Conservation (phyloP, 2,888 invertebrate species). For the Hirtodrosophila duncani region DNA sequence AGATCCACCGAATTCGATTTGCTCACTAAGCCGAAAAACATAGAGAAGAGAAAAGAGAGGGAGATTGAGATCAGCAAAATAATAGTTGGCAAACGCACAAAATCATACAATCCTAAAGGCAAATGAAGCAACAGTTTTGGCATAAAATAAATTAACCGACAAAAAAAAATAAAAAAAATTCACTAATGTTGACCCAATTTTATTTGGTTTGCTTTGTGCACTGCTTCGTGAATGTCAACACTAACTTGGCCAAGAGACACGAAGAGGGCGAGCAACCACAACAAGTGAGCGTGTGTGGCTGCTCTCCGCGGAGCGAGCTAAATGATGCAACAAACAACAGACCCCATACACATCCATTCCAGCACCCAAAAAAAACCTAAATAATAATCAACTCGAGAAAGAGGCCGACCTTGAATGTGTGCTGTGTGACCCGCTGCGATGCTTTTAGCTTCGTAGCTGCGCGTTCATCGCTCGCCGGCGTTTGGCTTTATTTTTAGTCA, state of each 20-base stretch:
- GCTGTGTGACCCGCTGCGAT: constrained; percentile 50
- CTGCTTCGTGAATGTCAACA: constrained; percentile 69
- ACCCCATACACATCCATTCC: constrained; percentile 50
- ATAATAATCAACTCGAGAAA: constrained; percentile 43
- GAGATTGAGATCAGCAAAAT: constrained; percentile 4
- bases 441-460: constrained; percentile 9
- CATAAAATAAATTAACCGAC: constrained; percentile 32
- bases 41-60: neutral
- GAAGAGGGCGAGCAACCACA: constrained; percentile 19
- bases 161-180: constrained; percentile 37
- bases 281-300: constrained; percentile 43
- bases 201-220: constrained; percentile 38
- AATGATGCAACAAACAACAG: constrained; percentile 15
- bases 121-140: constrained; percentile 54
- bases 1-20: constrained; percentile 78
- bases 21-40: constrained; percentile 49
- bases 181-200: constrained; percentile 63
- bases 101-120: constrained; percentile 7
- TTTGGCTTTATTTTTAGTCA: constrained; percentile 58
- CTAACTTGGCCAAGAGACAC: constrained; percentile 32
- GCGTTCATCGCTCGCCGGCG: constrained; percentile 8
- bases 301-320: constrained; percentile 8
- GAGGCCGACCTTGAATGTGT: constrained; percentile 76
- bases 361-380: constrained; percentile 37
- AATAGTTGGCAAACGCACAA: constrained; percentile 35